Percentiles rank a stretch among this genome's conserved stretches.
These are phyloP conservation scores for Cryptoleucopteryx plumbea DNA, from an alignment of 2,113 vertebrate genomes.

Conservation along the genomic window DNA sequence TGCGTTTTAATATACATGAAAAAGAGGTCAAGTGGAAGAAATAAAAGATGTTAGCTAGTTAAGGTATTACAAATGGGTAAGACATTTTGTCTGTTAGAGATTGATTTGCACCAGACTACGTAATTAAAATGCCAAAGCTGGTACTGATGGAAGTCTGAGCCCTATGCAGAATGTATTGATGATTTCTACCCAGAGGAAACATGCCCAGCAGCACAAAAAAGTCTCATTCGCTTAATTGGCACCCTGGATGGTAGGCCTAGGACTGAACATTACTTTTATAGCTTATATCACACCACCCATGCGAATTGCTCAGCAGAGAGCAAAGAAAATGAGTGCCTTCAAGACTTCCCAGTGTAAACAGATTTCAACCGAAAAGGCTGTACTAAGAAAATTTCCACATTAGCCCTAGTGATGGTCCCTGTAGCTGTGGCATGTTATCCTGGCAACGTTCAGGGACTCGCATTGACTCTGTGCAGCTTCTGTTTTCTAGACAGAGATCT, in stretches of 20 bases:
- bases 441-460: fast-evolving
- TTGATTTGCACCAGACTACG: not conserved
- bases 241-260: not conserved
- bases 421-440: not conserved
- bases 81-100: not conserved
- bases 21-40: not conserved
- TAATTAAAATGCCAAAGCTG: not conserved
- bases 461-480: not conserved
- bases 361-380: not conserved
- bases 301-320: not conserved
- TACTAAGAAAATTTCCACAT: not conserved
- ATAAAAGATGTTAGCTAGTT: not conserved
- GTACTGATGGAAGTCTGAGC: not conserved
- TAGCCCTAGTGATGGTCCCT: not conserved
- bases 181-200: not conserved
- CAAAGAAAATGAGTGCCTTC: not conserved
- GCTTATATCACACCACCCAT: not conserved
- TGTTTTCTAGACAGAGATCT: not conserved
- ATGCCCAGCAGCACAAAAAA: not conserved
- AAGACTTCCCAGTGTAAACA: not conserved
- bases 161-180: not conserved
- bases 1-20: not conserved
- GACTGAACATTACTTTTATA: not conserved
- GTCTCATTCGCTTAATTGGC: not conserved
- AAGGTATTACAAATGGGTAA: not conserved